Evolutionary conservation across 35 echinoderm and acorn worm genomes (phyloP), one percentile per base, ranked within the genome.

Genomic region (Diadema setosum): DNA sequence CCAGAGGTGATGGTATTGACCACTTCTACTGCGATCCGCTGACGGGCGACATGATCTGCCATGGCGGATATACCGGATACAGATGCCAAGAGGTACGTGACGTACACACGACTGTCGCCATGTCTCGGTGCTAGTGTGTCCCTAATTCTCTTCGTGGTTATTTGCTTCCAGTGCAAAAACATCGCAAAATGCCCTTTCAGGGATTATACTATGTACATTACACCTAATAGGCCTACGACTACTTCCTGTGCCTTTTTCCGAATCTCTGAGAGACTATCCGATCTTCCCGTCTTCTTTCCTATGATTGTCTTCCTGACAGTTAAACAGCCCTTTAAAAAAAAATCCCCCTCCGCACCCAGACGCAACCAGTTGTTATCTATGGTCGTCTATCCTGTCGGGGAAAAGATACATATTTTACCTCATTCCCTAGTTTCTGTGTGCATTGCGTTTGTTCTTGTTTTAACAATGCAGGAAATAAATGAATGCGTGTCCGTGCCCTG

Each of bases 401-500:
- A n/a, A n/a, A n/a, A n/a, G n/a, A n/a, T n/a, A n/a, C n/a, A n/a
- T n/a, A n/a, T n/a, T n/a, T n/a, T n/a, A n/a, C n/a, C n/a, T n/a
- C n/a, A n/a, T n/a, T n/a, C n/a, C n/a, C n/a, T n/a, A n/a, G n/a
- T n/a, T n/a, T n/a, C n/a, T n/a, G n/a, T n/a, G n/a, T n/a, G n/a
- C n/a, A n/a, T n/a, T n/a, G n/a, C n/a, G n/a, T n/a, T n/a, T n/a
- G n/a, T n/a, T n/a, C n/a, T n/a, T n/a, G n/a, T n/a, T n/a, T n/a
- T n/a, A n/a, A n/a, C n/a, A n/a, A n/a, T n/a, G n/a, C n/a, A 83
- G 58, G 83, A 95, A 52, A 88, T 94, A 6, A 86, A 98, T 23
- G 95, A 98, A 24, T 98, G 95, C 41, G 65, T 36, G n/a, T 91
- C 88, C 4, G 27, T 63, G 5, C 95, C 95, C 2, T 98, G 95